Evolutionary conservation across 2,888 invertebrate genomes (phyloP).

Genomic region (Quadroppia sp.): DNA sequence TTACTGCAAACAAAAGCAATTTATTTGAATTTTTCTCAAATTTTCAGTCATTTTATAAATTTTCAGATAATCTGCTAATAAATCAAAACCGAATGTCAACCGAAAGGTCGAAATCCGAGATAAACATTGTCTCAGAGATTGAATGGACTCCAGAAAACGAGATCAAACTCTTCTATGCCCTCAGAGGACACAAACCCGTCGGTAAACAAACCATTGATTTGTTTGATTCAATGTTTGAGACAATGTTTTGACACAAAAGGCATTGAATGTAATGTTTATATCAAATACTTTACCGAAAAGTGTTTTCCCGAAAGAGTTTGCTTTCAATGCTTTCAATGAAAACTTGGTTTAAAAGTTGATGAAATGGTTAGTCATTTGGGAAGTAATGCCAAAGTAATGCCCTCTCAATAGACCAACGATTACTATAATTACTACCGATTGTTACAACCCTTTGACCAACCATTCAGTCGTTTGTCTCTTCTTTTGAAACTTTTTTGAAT

Average conservation of each 20-base stretch:
- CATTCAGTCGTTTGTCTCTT: neutral
- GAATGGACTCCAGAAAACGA: slow-evolving; percentile 38
- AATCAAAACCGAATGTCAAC: neutral
- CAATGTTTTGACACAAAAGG: no score
- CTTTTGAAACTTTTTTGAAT: neutral
- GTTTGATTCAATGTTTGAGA: neutral
- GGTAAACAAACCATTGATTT: slow-evolving; percentile 7
- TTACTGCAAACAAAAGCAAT: neutral
- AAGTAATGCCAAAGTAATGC: slow-evolving; percentile 1
- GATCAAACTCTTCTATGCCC: slow-evolving; percentile 37
- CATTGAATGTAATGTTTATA: no score
- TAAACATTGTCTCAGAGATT: neutral
- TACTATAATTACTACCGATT: neutral
- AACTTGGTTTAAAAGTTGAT: neutral
- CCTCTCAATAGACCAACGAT: slow-evolving; percentile 10
- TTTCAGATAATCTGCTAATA: neutral
- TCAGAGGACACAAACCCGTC: slow-evolving; percentile 39
- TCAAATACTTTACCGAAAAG: no score
- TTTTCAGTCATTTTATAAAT: neutral
- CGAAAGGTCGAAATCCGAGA: neutral
- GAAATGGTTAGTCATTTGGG: neutral
- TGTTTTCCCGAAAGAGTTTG: no score
- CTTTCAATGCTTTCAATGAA: no score
- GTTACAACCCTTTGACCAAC: neutral
- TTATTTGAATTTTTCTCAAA: neutral